These are phyloP conservation scores for Andrena fulva DNA, from an alignment of 2,888 invertebrate species.

Conservation along the genomic window DNA sequence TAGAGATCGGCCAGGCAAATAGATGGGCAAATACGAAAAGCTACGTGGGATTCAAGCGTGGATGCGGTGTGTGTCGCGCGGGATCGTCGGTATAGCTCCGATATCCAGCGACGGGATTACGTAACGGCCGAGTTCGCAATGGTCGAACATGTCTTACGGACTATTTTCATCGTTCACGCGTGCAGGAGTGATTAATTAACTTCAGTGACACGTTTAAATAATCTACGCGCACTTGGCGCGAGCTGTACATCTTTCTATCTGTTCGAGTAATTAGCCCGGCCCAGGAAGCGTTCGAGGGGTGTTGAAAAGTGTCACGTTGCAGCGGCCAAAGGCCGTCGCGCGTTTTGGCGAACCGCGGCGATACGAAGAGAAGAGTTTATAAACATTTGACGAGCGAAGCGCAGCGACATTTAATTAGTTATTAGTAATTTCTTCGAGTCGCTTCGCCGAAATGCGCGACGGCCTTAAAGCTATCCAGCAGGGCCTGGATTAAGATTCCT, in stretches of 20 bases:
- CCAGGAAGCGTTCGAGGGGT: too few relatives aligned
- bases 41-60: constrained; percentile 3
- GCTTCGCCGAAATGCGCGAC: too few relatives aligned
- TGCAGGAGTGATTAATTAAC: constrained; percentile 1
- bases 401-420: too few relatives aligned
- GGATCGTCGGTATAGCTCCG: not conserved
- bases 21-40: constrained; percentile 9
- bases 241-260: not conserved
- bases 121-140: not conserved
- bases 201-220: constrained; percentile 14
- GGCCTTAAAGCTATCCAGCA: too few relatives aligned
- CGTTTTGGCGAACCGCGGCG: too few relatives aligned
- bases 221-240: not conserved
- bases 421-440: too few relatives aligned
- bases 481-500: too few relatives aligned
- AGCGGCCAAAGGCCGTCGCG: too few relatives aligned
- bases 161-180: not conserved
- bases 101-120: not conserved
- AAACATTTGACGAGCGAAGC: too few relatives aligned
- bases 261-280: not conserved
- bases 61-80: not conserved
- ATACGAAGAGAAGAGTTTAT: too few relatives aligned
- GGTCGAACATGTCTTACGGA: not conserved
- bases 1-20: constrained; percentile 39
- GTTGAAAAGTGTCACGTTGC: too few relatives aligned